A percentile compares a stretch with the other conserved stretches of the same genome.
phyloP scores from a whole-genome alignment of 2,888 invertebrate species.

The Endomychus coccineus region DNA sequence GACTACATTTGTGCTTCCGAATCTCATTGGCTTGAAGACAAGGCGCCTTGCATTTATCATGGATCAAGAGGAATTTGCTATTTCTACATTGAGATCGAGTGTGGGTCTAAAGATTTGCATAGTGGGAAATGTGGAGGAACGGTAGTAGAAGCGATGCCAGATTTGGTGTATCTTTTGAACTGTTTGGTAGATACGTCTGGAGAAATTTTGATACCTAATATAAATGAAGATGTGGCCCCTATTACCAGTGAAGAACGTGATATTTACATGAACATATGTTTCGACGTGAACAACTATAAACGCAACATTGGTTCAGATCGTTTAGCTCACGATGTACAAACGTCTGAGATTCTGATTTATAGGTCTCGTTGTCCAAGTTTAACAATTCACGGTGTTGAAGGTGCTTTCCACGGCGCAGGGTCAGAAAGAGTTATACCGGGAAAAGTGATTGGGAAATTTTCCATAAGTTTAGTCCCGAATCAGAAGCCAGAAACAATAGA shows the following conservation, averaged over 20 bases:
- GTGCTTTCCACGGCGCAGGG: neutral
- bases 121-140: slow-evolving; percentile 6
- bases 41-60: neutral
- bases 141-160: slow-evolving; percentile 6
- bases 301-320: slow-evolving; percentile 3
- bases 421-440: slow-evolving; percentile 7
- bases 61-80: slow-evolving; percentile 8
- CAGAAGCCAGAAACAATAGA: slow-evolving; percentile 1
- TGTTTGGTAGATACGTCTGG: slow-evolving; percentile 3
- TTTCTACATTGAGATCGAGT: slow-evolving; percentile 6
- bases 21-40: slow-evolving; percentile 9
- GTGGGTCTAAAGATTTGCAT: slow-evolving; percentile 4
- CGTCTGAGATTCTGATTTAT: slow-evolving; percentile 4
- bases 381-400: slow-evolving; percentile 5
- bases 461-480: neutral
- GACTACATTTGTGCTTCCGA: slow-evolving; percentile 8
- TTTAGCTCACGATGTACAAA: neutral
- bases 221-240: neutral
- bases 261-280: neutral
- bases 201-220: neutral
- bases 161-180: slow-evolving; percentile 7
- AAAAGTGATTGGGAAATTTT: slow-evolving; percentile 3
- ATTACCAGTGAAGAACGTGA: slow-evolving; percentile 2
- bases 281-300: slow-evolving; percentile 4
- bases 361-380: slow-evolving; percentile 1